These are phyloP conservation scores for Microctenopoma lineatum DNA, from an alignment of 2,797 vertebrate genomes.

Conservation along the genomic window DNA sequence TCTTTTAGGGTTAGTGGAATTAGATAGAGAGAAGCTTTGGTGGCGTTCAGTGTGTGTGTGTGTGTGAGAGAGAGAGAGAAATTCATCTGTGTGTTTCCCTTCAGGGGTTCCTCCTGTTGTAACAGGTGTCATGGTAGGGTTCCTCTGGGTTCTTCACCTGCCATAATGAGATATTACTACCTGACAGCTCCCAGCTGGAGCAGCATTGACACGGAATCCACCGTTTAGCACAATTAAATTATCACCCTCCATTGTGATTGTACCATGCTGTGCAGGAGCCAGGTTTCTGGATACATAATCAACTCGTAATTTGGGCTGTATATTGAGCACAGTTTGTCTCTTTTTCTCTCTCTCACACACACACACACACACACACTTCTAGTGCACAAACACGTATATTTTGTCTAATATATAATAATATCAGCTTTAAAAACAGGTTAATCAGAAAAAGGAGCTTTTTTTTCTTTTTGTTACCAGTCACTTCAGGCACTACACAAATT, in stretches of 20 bases:
- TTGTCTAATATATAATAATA: slow-evolving; percentile 15
- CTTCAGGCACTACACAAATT: slow-evolving; percentile 24
- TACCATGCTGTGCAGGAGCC: slow-evolving; percentile 82
- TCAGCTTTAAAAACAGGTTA: slow-evolving; percentile 22
- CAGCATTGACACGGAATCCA: slow-evolving; percentile 88
- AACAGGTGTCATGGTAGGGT: slow-evolving; percentile 90
- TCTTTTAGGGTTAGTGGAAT: slow-evolving; percentile 4
- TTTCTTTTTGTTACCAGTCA: slow-evolving; percentile 1
- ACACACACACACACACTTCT: not conserved
- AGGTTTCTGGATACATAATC: slow-evolving; percentile 78
- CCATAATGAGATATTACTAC: slow-evolving; percentile 91
- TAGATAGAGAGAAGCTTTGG: slow-evolving; percentile 10
- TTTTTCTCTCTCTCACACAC: slow-evolving; percentile 15
- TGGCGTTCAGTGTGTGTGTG: slow-evolving; percentile 18
- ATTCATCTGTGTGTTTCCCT: slow-evolving; percentile 74
- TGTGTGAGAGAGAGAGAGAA: slow-evolving; percentile 36
- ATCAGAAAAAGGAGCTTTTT: slow-evolving; percentile 6
- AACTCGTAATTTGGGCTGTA: slow-evolving; percentile 61
- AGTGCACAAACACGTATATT: not conserved
- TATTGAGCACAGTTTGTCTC: slow-evolving; percentile 34
- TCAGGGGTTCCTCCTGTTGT: slow-evolving; percentile 79
- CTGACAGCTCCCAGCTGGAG: slow-evolving; percentile 92
- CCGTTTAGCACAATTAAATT: slow-evolving; percentile 96
- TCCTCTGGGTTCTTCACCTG: slow-evolving; percentile 90
- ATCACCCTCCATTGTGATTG: slow-evolving; percentile 94